phyloP scores from a whole-genome alignment of 2,113 vertebrate species.

The Gadus chalcogrammus region DNA sequence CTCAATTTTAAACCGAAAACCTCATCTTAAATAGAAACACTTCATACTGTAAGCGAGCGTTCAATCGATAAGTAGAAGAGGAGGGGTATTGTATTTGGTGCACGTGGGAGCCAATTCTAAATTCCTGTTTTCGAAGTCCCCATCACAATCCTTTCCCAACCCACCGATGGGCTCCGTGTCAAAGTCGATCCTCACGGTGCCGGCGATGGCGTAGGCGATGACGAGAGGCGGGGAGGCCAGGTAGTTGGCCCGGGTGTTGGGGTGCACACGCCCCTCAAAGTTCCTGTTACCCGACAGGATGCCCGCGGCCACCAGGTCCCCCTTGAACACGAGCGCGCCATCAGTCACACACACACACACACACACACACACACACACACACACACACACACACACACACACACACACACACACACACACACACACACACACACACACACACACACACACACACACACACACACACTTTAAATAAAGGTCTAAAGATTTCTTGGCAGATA shows the following conservation, averaged over 20 bases:
- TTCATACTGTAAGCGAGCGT: too few relatives aligned
- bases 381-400: too few relatives aligned
- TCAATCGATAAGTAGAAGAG: neutral
- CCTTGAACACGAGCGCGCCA: conserved; percentile 63
- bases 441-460: too few relatives aligned
- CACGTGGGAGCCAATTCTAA: too few relatives aligned
- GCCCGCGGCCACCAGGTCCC: conserved; percentile 89
- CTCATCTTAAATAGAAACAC: too few relatives aligned
- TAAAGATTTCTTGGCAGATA: too few relatives aligned
- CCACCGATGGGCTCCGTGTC: conserved; percentile 90
- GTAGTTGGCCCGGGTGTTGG: conserved; percentile 95
- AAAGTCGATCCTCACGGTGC: conserved; percentile 88
- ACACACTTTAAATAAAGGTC: too few relatives aligned
- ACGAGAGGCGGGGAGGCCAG: conserved; percentile 90
- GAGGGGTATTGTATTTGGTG: too few relatives aligned
- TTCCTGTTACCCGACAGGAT: conserved; percentile 95
- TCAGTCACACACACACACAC: neutral
- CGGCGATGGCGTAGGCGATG: conserved; percentile 93
- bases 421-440: too few relatives aligned
- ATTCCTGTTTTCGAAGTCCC: neutral
- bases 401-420: too few relatives aligned
- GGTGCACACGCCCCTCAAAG: conserved; percentile 96
- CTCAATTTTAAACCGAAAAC: too few relatives aligned
- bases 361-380: too few relatives aligned
- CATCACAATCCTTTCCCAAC: conserved; percentile 11